Percentiles rank a stretch among this genome's conserved stretches.
These are phyloP conservation scores for Athalia rosae DNA, from an alignment of 2,888 invertebrate genomes.

Conservation along the genomic window DNA sequence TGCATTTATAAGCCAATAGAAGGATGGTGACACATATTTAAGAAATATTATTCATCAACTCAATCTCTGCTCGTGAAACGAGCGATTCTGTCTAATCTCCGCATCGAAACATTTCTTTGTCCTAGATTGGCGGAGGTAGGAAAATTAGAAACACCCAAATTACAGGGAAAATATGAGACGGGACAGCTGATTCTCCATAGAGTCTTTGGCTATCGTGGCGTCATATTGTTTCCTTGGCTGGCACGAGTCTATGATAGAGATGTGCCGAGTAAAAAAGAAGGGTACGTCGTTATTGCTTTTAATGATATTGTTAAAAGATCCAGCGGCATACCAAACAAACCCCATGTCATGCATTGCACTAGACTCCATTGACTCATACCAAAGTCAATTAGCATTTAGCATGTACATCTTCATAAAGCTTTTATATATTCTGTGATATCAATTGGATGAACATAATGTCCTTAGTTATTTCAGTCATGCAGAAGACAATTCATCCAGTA, in stretches of 20 bases:
- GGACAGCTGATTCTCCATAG: slow-evolving; percentile 97
- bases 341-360: too few species aligned
- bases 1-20: background rate
- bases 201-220: slow-evolving; percentile 97
- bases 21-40: background rate
- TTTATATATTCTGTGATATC: too few species aligned
- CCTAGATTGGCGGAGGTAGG: slow-evolving; percentile 95
- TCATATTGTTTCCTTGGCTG: slow-evolving; percentile 97
- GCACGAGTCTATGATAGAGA: slow-evolving; percentile 97
- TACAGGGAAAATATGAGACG: slow-evolving; percentile 94
- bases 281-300: slow-evolving; percentile 58
- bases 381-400: too few species aligned
- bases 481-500: too few species aligned
- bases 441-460: too few species aligned
- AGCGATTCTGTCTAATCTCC: too few species aligned
- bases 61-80: too few species aligned
- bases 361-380: too few species aligned
- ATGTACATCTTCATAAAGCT: too few species aligned
- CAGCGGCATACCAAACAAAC: background rate
- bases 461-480: too few species aligned
- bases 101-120: too few species aligned
- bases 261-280: slow-evolving; percentile 82
- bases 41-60: background rate
- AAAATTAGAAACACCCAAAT: slow-evolving; percentile 89
- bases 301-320: background rate